Evolutionary conservation across 2,888 invertebrate genomes (phyloP).

Genomic region (Trisateles emortualis): DNA sequence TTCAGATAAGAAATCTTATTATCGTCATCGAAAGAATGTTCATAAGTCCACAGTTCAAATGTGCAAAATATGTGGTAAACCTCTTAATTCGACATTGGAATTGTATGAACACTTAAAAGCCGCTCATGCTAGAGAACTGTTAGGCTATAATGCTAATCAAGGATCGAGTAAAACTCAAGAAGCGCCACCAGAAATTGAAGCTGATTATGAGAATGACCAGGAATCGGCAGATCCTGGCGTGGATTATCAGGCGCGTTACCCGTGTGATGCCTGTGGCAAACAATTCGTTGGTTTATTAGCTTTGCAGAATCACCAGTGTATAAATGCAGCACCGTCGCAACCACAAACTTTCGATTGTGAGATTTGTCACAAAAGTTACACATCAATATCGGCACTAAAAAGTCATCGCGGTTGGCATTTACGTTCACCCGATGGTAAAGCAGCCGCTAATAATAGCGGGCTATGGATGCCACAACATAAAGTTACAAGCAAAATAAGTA

Average conservation of each 20-base stretch:
- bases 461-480: constrained; percentile 86
- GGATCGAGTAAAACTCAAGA: constrained; percentile 73
- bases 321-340: constrained; percentile 69
- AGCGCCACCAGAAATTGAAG: constrained; percentile 63
- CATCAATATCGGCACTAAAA: constrained; percentile 88
- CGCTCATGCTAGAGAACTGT: constrained; percentile 84
- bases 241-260: constrained; percentile 83
- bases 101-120: constrained; percentile 88
- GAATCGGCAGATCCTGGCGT: constrained; percentile 73
- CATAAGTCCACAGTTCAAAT: constrained; percentile 84
- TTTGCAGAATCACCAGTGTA: constrained; percentile 85
- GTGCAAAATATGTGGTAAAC: constrained; percentile 89
- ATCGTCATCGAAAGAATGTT: constrained; percentile 86
- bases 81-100: constrained; percentile 88
- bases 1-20: constrained; percentile 87
- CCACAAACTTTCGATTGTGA: constrained; percentile 87
- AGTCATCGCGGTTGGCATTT: constrained; percentile 90
- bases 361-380: constrained; percentile 89
- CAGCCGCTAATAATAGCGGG: constrained; percentile 82
- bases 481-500: constrained; percentile 83
- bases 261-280: constrained; percentile 86
- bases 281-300: constrained; percentile 84
- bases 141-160: constrained; percentile 81
- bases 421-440: constrained; percentile 86
- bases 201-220: constrained; percentile 74